Conservation (phyloP, 2,797 vertebrate species). For the Macrochelys suwanniensis region DNA sequence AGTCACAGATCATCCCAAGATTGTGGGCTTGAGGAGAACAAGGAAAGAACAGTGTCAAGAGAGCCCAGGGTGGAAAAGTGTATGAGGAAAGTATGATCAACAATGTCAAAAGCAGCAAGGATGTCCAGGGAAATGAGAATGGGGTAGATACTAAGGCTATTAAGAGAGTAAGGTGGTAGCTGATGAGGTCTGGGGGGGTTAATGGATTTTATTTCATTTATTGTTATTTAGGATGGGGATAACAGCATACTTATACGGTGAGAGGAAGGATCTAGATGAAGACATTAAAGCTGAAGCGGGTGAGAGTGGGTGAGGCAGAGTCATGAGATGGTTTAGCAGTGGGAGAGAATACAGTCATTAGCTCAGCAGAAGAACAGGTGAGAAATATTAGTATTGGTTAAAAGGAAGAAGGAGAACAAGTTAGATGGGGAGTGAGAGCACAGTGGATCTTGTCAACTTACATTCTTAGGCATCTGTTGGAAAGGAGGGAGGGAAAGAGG, state of each 20-base stretch:
- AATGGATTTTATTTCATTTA: not conserved
- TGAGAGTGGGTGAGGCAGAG: fast-evolving
- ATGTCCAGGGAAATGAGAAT: fast-evolving
- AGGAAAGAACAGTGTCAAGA: not conserved
- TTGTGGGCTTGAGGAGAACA: not conserved
- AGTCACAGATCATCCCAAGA: not conserved
- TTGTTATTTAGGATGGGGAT: not conserved
- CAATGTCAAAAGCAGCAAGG: not conserved
- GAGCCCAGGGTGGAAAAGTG: not conserved
- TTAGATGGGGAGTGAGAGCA: fast-evolving
- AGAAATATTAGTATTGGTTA: not conserved
- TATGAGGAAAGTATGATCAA: not conserved
- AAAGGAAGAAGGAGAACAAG: not conserved
- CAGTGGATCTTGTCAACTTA: fast-evolving
- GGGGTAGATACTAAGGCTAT: not conserved
- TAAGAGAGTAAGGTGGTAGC: not conserved
- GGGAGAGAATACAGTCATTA: not conserved
- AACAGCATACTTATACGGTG: not conserved
- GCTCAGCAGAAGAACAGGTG: not conserved
- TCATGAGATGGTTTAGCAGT: not conserved
- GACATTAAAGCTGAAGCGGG: not conserved
- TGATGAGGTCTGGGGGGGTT: not conserved
- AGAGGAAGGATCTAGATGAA: not conserved
- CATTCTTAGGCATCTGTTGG: not conserved
- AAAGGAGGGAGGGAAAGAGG: not conserved